These are phyloP conservation scores for Heteractis magnifica DNA, from an alignment of 92 coral and sea anemone genomes.

Conservation along the genomic window DNA sequence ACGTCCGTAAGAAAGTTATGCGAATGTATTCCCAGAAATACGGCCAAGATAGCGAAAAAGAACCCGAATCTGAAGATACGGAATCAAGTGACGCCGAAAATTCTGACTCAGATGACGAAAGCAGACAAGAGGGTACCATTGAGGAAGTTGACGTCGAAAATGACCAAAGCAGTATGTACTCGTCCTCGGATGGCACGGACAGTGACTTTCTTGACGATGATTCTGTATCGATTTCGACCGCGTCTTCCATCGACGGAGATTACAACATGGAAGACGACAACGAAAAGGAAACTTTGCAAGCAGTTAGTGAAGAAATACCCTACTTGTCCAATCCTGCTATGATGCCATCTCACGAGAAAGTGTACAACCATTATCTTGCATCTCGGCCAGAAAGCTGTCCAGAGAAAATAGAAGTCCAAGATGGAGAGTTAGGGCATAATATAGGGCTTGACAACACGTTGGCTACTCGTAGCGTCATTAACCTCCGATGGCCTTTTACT, in stretches of 20 bases:
- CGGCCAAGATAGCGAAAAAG: conserved; percentile 20
- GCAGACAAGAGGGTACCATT: neutral
- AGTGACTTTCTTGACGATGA: conserved; percentile 32
- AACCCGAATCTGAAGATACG: neutral
- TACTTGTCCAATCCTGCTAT: neutral
- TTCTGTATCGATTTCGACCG: conserved; percentile 33
- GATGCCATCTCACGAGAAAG: conserved; percentile 24
- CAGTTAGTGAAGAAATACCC: conserved; percentile 5
- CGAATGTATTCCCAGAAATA: conserved; percentile 13
- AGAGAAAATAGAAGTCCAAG: conserved; percentile 32
- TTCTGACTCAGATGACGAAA: conserved; percentile 2
- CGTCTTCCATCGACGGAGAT: conserved; percentile 21
- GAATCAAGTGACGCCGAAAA: neutral
- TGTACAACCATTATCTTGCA: conserved; percentile 34
- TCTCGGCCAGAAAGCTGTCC: conserved; percentile 22
- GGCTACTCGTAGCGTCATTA: conserved; percentile 40
- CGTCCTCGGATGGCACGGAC: conserved; percentile 19
- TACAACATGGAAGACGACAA: conserved; percentile 22
- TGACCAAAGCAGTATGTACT: neutral
- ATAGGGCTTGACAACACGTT: conserved; percentile 34
- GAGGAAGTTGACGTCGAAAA: neutral
- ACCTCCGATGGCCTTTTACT: conserved; percentile 79
- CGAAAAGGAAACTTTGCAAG: conserved; percentile 28
- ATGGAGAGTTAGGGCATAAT: conserved; percentile 9
- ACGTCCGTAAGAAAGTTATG: conserved; percentile 39